Evolutionary conservation across 2,113 vertebrate species (phyloP), one percentile per base, ranked within the genome.

Genomic region (Pollimyrus isidori): DNA sequence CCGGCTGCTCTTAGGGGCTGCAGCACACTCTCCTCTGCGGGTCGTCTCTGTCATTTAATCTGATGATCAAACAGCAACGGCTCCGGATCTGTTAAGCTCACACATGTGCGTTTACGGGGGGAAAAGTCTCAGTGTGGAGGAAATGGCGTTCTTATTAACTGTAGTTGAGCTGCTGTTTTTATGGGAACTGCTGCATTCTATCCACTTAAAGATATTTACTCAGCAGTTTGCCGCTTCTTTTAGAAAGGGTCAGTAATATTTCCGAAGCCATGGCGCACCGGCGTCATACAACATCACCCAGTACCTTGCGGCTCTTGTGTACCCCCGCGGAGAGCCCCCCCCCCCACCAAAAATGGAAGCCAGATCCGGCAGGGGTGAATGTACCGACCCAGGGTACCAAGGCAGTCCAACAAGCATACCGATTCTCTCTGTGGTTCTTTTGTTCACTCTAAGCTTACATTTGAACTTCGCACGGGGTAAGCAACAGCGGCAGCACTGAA

Each of bases 401-500:
- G 82, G n/a, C 19, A 56, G 23, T 53, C 85, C 3, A 13, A 50
- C 85, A 26, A 35, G 13, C 48, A 42, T 21, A 39, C 30, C 1
- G 17, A 56, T 87, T 87, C 85, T 15, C 30, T 39, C 30, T 39
- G 15, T 50, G 50, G n/a, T 56, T 87, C 17, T 2, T 53, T 56
- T 50, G 30, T 39, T 30, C 85, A 56, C 85, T 87, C 56, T 56
- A 87, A 87, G 50, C 26, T 87, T 56, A 87, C 56, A 87, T 53
- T 87, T 87, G 19, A 56, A 86, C 85, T 86, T 86, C 4, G 15
- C 85, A 30, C 15, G 7, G 56, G 85, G 50, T 87, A 86, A 53
- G 85, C 85, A 86, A 86, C 56, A 86, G 56, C 26, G 4, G 85
- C 50, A 39, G 26, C 49, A 87, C 52, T 86, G 84, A 86, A 86